A percentile compares a stretch with the other conserved stretches of the same genome.
These are phyloP conservation scores for Pterois miles DNA, from an alignment of 2,797 vertebrate species.

Conservation along the genomic window DNA sequence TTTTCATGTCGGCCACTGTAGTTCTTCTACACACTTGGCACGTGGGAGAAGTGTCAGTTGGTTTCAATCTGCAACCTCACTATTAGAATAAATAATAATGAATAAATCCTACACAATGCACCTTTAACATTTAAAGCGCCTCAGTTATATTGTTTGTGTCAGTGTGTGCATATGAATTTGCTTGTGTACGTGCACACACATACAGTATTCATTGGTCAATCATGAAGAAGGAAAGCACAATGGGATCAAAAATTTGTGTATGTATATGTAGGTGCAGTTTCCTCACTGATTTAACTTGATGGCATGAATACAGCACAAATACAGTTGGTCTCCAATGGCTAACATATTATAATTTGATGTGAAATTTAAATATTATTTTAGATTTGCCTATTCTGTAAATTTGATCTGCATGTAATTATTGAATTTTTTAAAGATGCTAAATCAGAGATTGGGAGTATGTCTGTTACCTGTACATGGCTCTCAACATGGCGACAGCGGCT, in stretches of 20 bases:
- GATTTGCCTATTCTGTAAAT: neutral
- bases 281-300: neutral
- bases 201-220: neutral
- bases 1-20: too few species aligned
- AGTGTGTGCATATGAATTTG: slow-evolving; percentile 8
- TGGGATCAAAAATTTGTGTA: neutral
- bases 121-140: slow-evolving; percentile 30
- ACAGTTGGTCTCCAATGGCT: neutral
- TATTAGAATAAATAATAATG: too few species aligned
- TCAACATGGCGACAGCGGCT: too few species aligned
- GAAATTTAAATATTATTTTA: neutral
- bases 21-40: too few species aligned
- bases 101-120: too few species aligned
- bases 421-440: neutral
- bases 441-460: too few species aligned
- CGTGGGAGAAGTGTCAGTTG: too few species aligned
- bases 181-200: neutral
- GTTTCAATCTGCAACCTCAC: too few species aligned
- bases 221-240: neutral
- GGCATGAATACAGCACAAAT: neutral
- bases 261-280: neutral
- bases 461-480: too few species aligned
- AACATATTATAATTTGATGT: neutral
- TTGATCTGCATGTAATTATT: neutral
- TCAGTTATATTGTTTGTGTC: neutral